Evolutionary conservation across 2,888 invertebrate species (phyloP).

Genomic region (Ophion ventricosus): DNA sequence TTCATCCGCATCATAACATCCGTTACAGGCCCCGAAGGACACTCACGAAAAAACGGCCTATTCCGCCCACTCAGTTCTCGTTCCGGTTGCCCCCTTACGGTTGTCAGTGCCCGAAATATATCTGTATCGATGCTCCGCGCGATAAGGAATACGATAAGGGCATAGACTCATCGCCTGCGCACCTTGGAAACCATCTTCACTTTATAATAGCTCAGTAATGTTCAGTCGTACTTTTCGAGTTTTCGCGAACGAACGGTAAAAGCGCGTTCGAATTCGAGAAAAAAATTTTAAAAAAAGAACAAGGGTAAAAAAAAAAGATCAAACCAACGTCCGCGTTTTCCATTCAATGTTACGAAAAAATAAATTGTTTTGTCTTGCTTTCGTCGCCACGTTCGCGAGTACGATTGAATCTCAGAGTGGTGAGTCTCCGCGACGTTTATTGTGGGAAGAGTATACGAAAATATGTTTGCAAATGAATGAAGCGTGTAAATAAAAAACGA

Average conservation of each 20-base stretch:
- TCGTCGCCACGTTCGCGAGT: conserved; percentile 5
- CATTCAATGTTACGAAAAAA: conserved; percentile 38
- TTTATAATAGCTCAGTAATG: not conserved
- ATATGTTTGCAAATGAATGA: not conserved
- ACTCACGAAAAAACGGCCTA: not conserved
- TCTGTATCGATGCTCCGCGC: conserved; percentile 33
- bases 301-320: not conserved
- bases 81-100: conserved; percentile 2
- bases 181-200: conserved; percentile 17
- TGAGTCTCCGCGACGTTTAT: conserved; percentile 18
- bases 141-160: conserved; percentile 61
- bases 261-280: not conserved
- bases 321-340: not conserved
- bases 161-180: conserved; percentile 9
- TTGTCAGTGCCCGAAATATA: not conserved
- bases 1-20: not conserved
- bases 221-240: conserved; percentile 33
- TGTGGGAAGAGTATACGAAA: not conserved
- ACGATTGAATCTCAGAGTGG: conserved; percentile 30
- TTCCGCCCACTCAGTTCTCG: not conserved
- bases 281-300: not conserved
- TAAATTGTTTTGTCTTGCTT: conserved; percentile 2
- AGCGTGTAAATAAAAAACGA: not conserved
- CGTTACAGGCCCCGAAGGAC: not conserved
- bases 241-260: not conserved